phyloP scores from a whole-genome alignment of 64 coral and sea anemone species.

The Montipora capricornis region DNA sequence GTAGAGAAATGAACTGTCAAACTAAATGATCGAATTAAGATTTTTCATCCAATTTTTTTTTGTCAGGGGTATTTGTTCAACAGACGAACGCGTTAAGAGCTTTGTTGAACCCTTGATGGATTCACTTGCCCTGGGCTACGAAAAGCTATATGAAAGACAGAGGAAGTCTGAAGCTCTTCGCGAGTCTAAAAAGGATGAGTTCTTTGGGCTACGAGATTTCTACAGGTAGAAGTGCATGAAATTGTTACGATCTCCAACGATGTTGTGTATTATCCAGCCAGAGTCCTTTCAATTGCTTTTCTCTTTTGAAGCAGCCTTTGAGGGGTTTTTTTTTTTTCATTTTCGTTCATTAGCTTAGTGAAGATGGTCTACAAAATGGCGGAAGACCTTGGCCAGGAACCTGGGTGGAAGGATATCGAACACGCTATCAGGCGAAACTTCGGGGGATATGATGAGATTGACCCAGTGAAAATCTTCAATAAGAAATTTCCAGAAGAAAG shows the following conservation, averaged over 20 bases:
- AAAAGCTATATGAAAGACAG: conserved; percentile 37
- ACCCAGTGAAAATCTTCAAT: conserved; percentile 50
- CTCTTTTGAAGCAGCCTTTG: background rate
- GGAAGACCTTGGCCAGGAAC: conserved; percentile 9
- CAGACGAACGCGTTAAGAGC: conserved; percentile 20
- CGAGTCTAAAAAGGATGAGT: conserved; percentile 63
- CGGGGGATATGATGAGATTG: conserved; percentile 60
- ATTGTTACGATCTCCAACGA: background rate
- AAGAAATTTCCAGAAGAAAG: background rate
- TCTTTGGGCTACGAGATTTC: conserved; percentile 72
- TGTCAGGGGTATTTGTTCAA: conserved; percentile 66
- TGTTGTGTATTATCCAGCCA: too few relatives aligned
- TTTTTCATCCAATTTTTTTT: background rate
- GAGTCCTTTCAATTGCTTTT: too few relatives aligned
- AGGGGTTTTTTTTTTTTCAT: background rate
- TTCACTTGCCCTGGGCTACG: conserved; percentile 29
- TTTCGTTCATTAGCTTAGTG: conserved; percentile 2
- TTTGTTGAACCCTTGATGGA: conserved; percentile 43
- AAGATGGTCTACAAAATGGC: conserved; percentile 60
- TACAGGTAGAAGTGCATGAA: conserved; percentile 38
- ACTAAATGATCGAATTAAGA: background rate
- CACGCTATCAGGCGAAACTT: conserved; percentile 68
- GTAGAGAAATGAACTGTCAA: background rate
- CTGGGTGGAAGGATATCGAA: conserved; percentile 50
- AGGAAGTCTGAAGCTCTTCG: conserved; percentile 18